These are phyloP conservation scores for Cosmia pyralina DNA, from an alignment of 2,888 invertebrate species.

Conservation along the genomic window DNA sequence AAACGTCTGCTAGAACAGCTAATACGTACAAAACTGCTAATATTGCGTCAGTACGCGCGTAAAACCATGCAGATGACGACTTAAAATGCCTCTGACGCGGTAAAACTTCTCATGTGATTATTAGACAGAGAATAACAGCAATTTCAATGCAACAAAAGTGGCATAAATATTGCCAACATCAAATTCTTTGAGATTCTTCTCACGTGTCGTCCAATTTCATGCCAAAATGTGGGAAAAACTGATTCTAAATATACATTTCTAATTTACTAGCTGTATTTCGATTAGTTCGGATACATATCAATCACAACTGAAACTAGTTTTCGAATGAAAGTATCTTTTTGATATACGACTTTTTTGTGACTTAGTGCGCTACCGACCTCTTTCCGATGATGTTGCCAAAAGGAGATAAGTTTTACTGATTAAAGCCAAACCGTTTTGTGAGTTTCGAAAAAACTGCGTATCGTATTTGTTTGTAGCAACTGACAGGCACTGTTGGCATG, in stretches of 20 bases:
- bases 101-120: slow-evolving; percentile 42
- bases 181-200: slow-evolving; percentile 23
- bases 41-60: slow-evolving; percentile 61
- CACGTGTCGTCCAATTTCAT: slow-evolving; percentile 47
- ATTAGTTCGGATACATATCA: slow-evolving; percentile 58
- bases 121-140: slow-evolving; percentile 30
- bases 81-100: slow-evolving; percentile 51
- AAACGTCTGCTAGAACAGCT: slow-evolving; percentile 63
- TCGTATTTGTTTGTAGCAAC: slow-evolving; percentile 40
- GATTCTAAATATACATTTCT: slow-evolving; percentile 51
- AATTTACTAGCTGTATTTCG: slow-evolving; percentile 57
- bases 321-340: slow-evolving; percentile 59
- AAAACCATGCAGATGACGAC: slow-evolving; percentile 58
- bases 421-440: slow-evolving; percentile 33
- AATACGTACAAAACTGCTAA: slow-evolving; percentile 52
- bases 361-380: slow-evolving; percentile 49
- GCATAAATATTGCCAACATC: slow-evolving; percentile 43
- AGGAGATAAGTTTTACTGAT: slow-evolving; percentile 31
- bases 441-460: slow-evolving; percentile 47
- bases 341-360: slow-evolving; percentile 58
- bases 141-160: slow-evolving; percentile 35
- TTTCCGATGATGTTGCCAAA: slow-evolving; percentile 35
- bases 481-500: slow-evolving; percentile 45
- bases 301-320: slow-evolving; percentile 63
- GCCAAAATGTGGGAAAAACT: slow-evolving; percentile 49